Evolutionary conservation across 2,797 vertebrate species (phyloP).

Genomic region (Botia kubotai): DNA sequence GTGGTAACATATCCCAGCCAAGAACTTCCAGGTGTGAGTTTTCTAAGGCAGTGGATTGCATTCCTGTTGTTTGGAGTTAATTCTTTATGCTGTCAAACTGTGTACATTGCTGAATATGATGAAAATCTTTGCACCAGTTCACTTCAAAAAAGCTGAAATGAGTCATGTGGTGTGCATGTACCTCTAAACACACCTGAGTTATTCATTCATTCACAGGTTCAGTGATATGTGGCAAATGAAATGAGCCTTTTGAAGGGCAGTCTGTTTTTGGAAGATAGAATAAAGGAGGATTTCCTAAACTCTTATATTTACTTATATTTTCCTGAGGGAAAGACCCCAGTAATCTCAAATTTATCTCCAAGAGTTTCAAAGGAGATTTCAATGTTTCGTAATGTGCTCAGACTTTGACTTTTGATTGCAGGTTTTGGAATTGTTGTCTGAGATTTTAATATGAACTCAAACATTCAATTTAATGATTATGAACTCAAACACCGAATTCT

Average conservation of each 20-base stretch:
- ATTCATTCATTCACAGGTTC: slow-evolving; percentile 9
- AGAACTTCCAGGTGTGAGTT: background rate
- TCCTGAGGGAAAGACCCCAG: no score
- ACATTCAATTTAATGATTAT: no score
- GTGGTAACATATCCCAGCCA: background rate
- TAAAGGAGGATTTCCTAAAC: background rate
- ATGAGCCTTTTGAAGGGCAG: slow-evolving; percentile 15
- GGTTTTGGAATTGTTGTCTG: no score
- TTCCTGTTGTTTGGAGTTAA: background rate
- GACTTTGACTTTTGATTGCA: no score
- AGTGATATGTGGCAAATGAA: slow-evolving; percentile 7
- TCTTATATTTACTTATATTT: no score
- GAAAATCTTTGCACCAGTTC: slow-evolving; percentile 20
- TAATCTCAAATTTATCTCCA: no score
- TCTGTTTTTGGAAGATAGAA: slow-evolving; percentile 4
- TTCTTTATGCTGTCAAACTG: background rate
- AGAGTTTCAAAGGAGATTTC: no score
- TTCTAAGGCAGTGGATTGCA: background rate
- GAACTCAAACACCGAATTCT: background rate
- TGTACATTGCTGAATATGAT: background rate
- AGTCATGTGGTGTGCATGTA: background rate
- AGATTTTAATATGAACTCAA: background rate
- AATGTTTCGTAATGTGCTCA: no score
- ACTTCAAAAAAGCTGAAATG: slow-evolving; percentile 3
- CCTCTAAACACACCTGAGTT: slow-evolving; percentile 10